phyloP scores from a whole-genome alignment of 2,797 vertebrate genomes.

The Dallia pectoralis region DNA sequence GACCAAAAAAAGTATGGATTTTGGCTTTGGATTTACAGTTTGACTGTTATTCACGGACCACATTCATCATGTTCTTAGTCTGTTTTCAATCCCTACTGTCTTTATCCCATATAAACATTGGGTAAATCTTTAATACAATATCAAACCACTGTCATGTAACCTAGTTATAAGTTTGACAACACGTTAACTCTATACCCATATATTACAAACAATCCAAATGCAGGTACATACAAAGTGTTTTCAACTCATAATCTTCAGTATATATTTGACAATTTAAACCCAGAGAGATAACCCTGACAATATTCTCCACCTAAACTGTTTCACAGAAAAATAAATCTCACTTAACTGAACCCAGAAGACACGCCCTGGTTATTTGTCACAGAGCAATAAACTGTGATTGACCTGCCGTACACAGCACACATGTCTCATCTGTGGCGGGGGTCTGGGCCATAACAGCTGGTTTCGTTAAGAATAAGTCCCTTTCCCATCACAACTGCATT shows the following conservation, averaged over 20 bases:
- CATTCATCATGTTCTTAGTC: background rate
- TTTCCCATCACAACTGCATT: background rate
- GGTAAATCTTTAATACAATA: background rate
- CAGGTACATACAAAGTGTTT: too few relatives aligned
- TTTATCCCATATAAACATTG: background rate
- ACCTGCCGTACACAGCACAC: background rate
- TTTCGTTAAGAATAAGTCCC: background rate
- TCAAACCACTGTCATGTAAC: background rate
- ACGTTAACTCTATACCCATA: background rate
- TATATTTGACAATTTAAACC: background rate
- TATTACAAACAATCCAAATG: background rate
- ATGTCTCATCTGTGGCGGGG: conserved; percentile 5
- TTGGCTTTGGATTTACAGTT: too few relatives aligned
- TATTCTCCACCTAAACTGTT: background rate
- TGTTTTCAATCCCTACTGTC: background rate
- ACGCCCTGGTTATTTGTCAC: background rate
- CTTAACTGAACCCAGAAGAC: background rate
- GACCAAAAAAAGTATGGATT: too few relatives aligned
- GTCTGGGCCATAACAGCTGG: conserved; percentile 2
- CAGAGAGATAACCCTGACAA: background rate
- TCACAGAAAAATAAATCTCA: background rate
- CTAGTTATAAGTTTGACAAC: background rate
- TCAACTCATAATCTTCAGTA: background rate
- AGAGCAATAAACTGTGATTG: background rate
- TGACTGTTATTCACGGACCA: too few relatives aligned